Evolutionary conservation across 2,888 invertebrate species (phyloP), one percentile per base, ranked within the genome.

Genomic region (Pimpla rufipes): DNA sequence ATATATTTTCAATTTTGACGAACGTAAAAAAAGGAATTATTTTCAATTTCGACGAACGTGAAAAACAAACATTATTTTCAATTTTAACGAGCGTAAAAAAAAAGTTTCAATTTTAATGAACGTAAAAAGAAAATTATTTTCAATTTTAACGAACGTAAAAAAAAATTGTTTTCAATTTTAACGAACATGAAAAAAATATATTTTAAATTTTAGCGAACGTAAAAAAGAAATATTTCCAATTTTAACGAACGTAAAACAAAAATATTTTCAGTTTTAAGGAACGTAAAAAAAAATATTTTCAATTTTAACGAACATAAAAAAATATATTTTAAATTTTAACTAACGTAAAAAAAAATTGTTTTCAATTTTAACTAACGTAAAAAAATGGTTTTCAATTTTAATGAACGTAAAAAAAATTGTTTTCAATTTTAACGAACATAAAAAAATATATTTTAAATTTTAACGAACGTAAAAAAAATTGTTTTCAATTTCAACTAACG

Each of bases 261-360:
- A n/a, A n/a, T n/a, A n/a, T n/a, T n/a, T n/a, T n/a, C n/a, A n/a
- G n/a, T n/a, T n/a, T n/a, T n/a, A n/a, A n/a, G n/a, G n/a, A n/a
- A n/a, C n/a, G n/a, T n/a, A n/a, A n/a, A n/a, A n/a, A n/a, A n/a
- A n/a, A n/a, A n/a, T n/a, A n/a, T n/a, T n/a, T n/a, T n/a, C n/a
- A n/a, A n/a, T n/a, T n/a, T n/a, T n/a, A n/a, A n/a, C n/a, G n/a
- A n/a, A n/a, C n/a, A n/a, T n/a, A n/a, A n/a, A n/a, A n/a, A n/a
- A n/a, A n/a, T n/a, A n/a, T n/a, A n/a, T n/a, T n/a, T n/a, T n/a
- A n/a, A n/a, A n/a, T n/a, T n/a, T n/a, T n/a, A n/a, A n/a, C n/a
- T n/a, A n/a, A n/a, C 47, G 47, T 40, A 21, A 21, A 62, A 35
- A 71, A 52, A 64, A 11, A 42, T 64, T 16, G 42, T 21, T 42